Evolutionary conservation across 2,113 vertebrate genomes (phyloP), one percentile per base, ranked within the genome.

Genomic region (Myxocyprinus asiaticus): DNA sequence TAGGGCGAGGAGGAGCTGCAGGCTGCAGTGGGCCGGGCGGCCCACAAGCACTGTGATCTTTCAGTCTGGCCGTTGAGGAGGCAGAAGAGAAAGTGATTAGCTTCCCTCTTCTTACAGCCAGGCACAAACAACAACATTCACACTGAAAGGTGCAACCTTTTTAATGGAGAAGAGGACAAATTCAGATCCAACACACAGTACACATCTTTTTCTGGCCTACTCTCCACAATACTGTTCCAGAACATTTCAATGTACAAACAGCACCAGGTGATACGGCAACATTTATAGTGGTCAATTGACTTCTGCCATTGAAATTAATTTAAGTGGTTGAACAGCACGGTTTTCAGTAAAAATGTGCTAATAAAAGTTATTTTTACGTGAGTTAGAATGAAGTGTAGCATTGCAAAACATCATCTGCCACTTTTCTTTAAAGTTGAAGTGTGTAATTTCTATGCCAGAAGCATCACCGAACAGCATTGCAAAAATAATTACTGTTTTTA

Each of bases 1-100:
- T 89, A 85, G 84, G 58, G 75, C 55, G 71, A 79, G 87, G 84
- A 76, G 89, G 84, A 76, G 84, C 77, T 59, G 22, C 22, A 3
- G 22, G 22, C 22, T 33, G 22, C 22, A 33, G 83, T 69, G 88
- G 87, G 86, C 86, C 84, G 53, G 87, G 80, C 86, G 81, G 86
- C 87, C 89, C 86, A 62, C 86, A 59, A 82, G 88, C 70, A 76
- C 90, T 92, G 90, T 92, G 91, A 92, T 93, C 91, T 92, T 87
- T 89, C 82, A 85, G 89, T 91, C 86, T 81, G 81, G 85, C 88
- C 83, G 81, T 81, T 89, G 91, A 87, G 88, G 90, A 90, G 89
- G 89, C 22, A 33, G 22, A 33, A 33, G 22, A 33, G 90, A 92
- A 93, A 92, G 92, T 92, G 91, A 92, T 93, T 90, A 91, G 86